phyloP scores from a whole-genome alignment of 92 coral and sea anemone genomes.

The Epizoanthus fatuus region DNA sequence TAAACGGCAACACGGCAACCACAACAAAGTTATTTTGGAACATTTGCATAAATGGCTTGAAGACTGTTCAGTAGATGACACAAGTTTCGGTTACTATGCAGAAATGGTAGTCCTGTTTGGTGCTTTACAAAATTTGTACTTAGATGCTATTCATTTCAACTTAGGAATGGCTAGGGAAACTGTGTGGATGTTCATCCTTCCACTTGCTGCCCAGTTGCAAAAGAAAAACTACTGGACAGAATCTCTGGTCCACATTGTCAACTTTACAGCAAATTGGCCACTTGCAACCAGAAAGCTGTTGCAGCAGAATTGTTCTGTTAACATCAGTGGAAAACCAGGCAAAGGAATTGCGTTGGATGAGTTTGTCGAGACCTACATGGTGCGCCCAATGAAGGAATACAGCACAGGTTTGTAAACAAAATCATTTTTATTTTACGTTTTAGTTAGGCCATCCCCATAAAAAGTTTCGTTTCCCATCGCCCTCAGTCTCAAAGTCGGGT shows the following conservation, averaged over 20 bases:
- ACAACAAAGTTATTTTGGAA: constrained; percentile 20
- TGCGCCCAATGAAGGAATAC: constrained; percentile 38
- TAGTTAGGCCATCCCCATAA: no score
- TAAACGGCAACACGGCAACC: constrained; percentile 19
- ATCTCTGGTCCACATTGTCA: constrained; percentile 17
- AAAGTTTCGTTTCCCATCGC: no score
- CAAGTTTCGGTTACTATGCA: constrained; percentile 24
- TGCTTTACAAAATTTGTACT: constrained; percentile 10
- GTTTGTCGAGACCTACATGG: constrained; percentile 40
- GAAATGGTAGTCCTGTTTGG: constrained; percentile 29
- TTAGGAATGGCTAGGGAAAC: constrained; percentile 37
- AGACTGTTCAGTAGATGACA: neutral
- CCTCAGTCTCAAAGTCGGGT: no score
- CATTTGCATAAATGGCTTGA: constrained; percentile 23
- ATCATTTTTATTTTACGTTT: no score
- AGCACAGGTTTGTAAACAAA: neutral
- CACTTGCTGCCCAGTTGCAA: constrained; percentile 38
- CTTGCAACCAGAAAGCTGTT: constrained; percentile 29
- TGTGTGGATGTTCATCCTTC: constrained; percentile 13
- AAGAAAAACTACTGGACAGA: constrained; percentile 28
- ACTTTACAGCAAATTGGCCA: constrained; percentile 35
- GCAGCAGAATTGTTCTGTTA: constrained; percentile 27
- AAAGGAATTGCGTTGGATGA: constrained; percentile 22
- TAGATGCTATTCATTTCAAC: constrained; percentile 2
- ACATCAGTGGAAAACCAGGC: constrained; percentile 14